Evolutionary conservation across 2,113 vertebrate species (phyloP).

Genomic region (Ginglymostoma cirratum): DNA sequence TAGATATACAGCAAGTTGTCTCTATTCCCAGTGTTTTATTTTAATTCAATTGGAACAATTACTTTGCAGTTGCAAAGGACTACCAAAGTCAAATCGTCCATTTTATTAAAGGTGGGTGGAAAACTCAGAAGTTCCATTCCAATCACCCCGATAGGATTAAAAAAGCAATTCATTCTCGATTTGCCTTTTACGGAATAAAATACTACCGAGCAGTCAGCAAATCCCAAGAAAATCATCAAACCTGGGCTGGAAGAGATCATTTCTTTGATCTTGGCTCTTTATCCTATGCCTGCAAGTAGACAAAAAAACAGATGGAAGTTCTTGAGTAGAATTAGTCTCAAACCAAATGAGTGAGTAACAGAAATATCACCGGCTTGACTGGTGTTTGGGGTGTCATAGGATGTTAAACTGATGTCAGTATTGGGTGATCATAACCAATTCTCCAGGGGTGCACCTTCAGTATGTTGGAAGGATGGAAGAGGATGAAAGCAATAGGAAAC

Average conservation of each 20-base stretch:
- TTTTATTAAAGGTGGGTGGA: not conserved
- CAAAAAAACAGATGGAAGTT: not conserved
- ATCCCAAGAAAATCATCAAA: not conserved
- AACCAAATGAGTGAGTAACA: no score
- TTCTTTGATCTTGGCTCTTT: not conserved
- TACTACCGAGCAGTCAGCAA: not conserved
- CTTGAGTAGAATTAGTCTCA: not conserved
- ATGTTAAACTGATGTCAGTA: not conserved
- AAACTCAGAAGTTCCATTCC: not conserved
- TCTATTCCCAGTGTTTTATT: not conserved
- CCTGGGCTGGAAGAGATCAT: slow-evolving; percentile 11
- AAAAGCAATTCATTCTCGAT: not conserved
- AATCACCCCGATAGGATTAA: not conserved
- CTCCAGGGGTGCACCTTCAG: no score
- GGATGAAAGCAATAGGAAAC: not conserved
- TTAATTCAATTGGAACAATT: not conserved
- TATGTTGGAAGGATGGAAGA: not conserved
- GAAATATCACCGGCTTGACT: not conserved
- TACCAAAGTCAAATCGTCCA: not conserved
- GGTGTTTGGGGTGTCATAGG: not conserved
- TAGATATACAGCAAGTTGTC: not conserved
- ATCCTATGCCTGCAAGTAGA: not conserved
- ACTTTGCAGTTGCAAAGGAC: not conserved
- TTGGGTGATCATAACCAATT: not conserved
- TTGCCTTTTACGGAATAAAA: not conserved